Evolutionary conservation across 2,113 vertebrate species (phyloP), one percentile per base, ranked within the genome.

Genomic region (Microtus pennsylvanicus): DNA sequence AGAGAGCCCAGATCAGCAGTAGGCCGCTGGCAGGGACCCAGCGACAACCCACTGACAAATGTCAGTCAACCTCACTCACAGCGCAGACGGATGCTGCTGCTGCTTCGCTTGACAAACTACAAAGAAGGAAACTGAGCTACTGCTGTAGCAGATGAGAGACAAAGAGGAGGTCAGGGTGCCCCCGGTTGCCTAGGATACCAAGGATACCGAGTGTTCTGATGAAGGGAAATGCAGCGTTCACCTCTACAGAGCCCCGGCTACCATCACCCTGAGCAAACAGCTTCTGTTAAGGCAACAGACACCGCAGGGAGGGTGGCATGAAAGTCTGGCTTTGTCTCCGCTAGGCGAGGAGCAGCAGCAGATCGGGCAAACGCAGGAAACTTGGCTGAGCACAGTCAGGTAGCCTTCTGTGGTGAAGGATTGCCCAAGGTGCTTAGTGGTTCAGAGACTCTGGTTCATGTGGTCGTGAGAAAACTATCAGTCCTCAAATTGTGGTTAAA

Each of bases 301-400:
- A 16, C 38, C n/a, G 16, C 0, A 0, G 33, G 13, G 13, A 63
- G 9, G 8, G 13, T 21, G 4, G 21, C 3, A 0, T 3, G 12
- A 45, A 28, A 42, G 12, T 67, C 26, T 7, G 55, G 24, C 11
- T 0, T 0, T 17, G 0, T 2, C 5, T 14, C 5, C 38, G 61
- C 19, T 17, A 0, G 2, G 4, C 1, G 3, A 30, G 26, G 72
- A 21, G 22, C 50, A 22, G 80, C 35, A 0, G 0, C 30, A 17
- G 17, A 33, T 42, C 21, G 7, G 24, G 10, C 47, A 61, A 52
- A 9, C 0, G n/a, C 22, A 19, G 8, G 17, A 19, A 47, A 11
- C n/a, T 4, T 61, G 52, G 17, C 26, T 42, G 12, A 35, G 14
- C 19, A 38, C 5, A 70, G 33, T 55, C 67, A 78, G 0, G 0